A percentile compares a stretch with the other conserved stretches of the same genome.
These are phyloP conservation scores for Circaetus cinerascens DNA, from an alignment of 2,113 vertebrate species.

Conservation along the genomic window DNA sequence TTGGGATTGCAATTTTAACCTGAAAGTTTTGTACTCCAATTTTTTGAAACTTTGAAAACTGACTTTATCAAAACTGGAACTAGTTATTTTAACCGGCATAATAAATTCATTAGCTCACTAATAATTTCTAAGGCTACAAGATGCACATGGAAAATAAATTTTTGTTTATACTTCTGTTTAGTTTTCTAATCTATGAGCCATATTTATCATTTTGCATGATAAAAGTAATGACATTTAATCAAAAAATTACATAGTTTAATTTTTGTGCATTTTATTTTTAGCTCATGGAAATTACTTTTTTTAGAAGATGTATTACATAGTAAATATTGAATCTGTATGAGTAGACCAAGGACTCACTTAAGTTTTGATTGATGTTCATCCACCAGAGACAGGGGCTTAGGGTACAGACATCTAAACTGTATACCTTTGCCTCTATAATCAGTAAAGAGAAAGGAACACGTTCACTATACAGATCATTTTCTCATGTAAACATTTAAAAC, in stretches of 20 bases:
- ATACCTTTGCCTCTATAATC: not conserved
- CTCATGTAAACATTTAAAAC: not conserved
- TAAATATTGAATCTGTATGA: not conserved
- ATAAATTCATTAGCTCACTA: not conserved
- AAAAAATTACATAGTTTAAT: not conserved
- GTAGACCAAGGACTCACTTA: not conserved
- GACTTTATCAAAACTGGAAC: not conserved
- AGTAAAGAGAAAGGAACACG: not conserved
- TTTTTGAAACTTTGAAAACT: not conserved
- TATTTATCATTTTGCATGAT: not conserved
- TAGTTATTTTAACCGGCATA: not conserved
- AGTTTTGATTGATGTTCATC: not conserved
- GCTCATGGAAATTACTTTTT: not conserved
- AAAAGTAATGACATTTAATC: not conserved
- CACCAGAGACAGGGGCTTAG: not conserved
- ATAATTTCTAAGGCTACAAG: not conserved
- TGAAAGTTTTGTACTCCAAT: not conserved
- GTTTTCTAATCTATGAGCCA: not conserved
- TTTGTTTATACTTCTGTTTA: not conserved
- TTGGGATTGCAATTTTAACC: not conserved
- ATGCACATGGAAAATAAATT: fast-evolving
- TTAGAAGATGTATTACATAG: not conserved
- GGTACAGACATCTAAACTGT: not conserved
- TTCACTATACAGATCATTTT: not conserved
- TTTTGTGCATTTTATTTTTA: not conserved